Base-by-base conservation (phyloP, 2,888 invertebrate species). In the Aproaerema taeniolella region DNA sequence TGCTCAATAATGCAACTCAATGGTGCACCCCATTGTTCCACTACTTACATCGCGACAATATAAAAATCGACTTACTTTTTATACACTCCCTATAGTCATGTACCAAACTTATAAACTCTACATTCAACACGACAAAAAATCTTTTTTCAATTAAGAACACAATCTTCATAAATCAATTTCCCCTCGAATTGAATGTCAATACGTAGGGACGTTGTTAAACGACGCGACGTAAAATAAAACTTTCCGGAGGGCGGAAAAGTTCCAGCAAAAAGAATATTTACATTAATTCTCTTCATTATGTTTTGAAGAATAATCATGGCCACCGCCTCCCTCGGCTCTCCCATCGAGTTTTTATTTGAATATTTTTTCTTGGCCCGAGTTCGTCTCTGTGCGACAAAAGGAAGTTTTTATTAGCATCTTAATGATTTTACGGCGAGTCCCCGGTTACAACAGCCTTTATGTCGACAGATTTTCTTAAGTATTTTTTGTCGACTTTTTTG, bases 351-450 rank as follows among this genome's bases (percentile, higher is more conserved):
- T 33, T 87, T 86, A 86, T 87, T 87, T 86, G 87, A 87, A 83
- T 85, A 83, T 83, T 83, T 83, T 76, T 80, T 60, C 63, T 58
- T 48, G 67, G 62, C 68, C 67, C 67, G 67, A 77, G 80, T 82
- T 77, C 79, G 77, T 75, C 79, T 76, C 80, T 74, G 79, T 63
- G 73, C 71, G 68, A 85, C 85, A 85, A 85, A 85, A 86, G 86
- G 82, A 87, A 86, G 87, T 86, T 87, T 87, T 87, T 87, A 87
- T 87, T 87, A 87, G 87, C 87, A 87, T 87, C 87, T 87, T 87
- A 87, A 87, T 87, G 87, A 87, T 87, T 87, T 87, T 87, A 87
- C 87, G 86, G 83, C 79, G 75, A 75, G 79, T 79, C 82, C 81
- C 82, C 78, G 77, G 82, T 86, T 86, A 86, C 85, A 85, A 82